A percentile compares a stretch with the other conserved stretches of the same genome.
phyloP scores from a whole-genome alignment of 1,140 invertebrate genomes.

The Drosophila jambulina region DNA sequence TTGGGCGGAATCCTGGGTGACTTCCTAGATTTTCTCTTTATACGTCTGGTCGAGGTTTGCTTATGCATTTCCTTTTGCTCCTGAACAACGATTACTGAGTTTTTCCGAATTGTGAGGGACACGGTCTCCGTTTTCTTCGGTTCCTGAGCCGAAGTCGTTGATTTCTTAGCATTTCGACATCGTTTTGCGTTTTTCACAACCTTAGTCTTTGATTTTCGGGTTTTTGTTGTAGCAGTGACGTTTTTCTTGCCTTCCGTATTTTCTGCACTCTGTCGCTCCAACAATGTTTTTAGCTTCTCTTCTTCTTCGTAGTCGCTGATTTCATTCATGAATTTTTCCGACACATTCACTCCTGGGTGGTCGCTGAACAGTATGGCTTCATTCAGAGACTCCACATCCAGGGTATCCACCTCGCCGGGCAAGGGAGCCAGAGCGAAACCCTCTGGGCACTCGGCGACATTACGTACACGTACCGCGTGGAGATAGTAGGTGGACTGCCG shows the following conservation, averaged over 20 bases:
- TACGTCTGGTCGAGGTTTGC: background rate
- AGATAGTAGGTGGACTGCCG: conserved; percentile 51
- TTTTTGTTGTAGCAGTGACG: background rate
- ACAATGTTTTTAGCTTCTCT: conserved; percentile 18
- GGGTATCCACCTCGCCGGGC: conserved; percentile 1
- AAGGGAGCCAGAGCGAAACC: conserved; percentile 32
- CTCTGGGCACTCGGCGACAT: conserved; percentile 55
- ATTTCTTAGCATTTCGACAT: background rate
- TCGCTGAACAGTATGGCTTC: conserved; percentile 59
- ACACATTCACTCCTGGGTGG: conserved; percentile 15
- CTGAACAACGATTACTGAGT: background rate
- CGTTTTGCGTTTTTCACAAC: background rate
- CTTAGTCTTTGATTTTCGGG: background rate
- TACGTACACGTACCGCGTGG: conserved; percentile 57
- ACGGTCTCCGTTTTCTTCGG: background rate
- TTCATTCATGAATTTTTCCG: conserved; percentile 20
- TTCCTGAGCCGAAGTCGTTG: background rate
- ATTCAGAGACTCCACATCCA: conserved; percentile 56
- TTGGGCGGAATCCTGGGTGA: background rate
- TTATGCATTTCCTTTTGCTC: background rate
- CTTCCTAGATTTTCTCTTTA: background rate
- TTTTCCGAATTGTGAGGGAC: background rate
- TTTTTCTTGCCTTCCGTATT: background rate
- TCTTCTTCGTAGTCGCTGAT: conserved; percentile 70
- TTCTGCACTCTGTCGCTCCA: conserved; percentile 2